Conservation (phyloP, 2,797 vertebrate genomes). For the Ibycter americanus region DNA sequence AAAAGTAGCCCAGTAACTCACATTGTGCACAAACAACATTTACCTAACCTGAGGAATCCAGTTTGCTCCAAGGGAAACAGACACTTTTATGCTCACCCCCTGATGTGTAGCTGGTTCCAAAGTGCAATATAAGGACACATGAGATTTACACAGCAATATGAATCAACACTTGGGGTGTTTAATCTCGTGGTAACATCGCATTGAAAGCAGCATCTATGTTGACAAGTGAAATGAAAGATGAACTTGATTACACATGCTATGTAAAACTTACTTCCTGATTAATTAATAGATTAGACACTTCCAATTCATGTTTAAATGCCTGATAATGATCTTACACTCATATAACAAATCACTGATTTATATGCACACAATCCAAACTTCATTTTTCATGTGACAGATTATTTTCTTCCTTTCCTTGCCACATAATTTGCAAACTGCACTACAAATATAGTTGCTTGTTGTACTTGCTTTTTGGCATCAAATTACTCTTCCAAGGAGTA, state of each 20-base stretch:
- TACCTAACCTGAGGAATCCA: accelerated
- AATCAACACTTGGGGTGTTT: neutral
- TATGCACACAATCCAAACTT: slow-evolving; percentile 12
- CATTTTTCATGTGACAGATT: slow-evolving; percentile 61
- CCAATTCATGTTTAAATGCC: slow-evolving; percentile 32
- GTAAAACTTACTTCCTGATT: slow-evolving; percentile 37
- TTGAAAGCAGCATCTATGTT: neutral
- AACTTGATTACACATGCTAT: slow-evolving; percentile 35
- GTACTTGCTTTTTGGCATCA: slow-evolving; percentile 33
- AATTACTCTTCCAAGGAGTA: neutral
- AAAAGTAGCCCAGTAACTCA: neutral
- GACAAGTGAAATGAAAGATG: slow-evolving; percentile 47
- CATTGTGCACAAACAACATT: neutral
- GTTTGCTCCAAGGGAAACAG: neutral
- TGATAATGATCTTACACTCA: slow-evolving; percentile 23
- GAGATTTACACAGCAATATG: neutral
- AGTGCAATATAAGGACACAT: neutral
- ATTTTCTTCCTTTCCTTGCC: slow-evolving; percentile 49
- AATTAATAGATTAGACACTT: slow-evolving; percentile 54
- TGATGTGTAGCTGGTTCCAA: neutral
- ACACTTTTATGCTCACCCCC: neutral
- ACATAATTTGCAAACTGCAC: slow-evolving; percentile 51
- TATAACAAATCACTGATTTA: slow-evolving; percentile 18
- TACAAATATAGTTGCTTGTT: neutral
- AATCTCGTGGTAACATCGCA: neutral